These are phyloP conservation scores for Philhelius pedissequus DNA, from an alignment of 2,888 invertebrate genomes.

Conservation along the genomic window DNA sequence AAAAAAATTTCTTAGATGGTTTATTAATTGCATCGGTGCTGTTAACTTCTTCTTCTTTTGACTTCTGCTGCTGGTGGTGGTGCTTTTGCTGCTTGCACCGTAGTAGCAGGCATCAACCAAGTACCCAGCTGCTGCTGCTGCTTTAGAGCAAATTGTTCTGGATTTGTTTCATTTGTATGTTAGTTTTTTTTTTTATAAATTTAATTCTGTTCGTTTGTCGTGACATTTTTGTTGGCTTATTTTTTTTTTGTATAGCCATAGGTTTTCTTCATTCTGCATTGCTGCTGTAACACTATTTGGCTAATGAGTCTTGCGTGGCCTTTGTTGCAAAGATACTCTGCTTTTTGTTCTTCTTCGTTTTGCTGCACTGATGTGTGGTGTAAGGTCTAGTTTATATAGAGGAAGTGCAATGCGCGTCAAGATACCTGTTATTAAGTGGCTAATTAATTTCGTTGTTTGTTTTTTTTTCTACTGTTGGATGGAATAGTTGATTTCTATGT, in stretches of 20 bases:
- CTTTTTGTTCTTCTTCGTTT: not conserved
- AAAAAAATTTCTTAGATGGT: constrained; percentile 47
- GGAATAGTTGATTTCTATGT: not conserved
- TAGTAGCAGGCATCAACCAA: not conserved
- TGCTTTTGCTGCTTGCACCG: not conserved
- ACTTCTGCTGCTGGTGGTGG: not conserved
- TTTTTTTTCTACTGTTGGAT: not conserved
- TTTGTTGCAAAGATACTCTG: not conserved
- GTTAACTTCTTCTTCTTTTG: not conserved
- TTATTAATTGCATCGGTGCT: constrained; percentile 57
- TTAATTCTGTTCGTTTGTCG: constrained; percentile 31
- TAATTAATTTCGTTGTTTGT: constrained; percentile 63
- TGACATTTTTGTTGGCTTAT: constrained; percentile 48
- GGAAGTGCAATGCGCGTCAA: constrained; percentile 66
- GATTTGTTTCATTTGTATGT: constrained; percentile 32
- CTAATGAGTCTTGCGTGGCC: constrained; percentile 14
- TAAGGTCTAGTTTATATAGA: not conserved
- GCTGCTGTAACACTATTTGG: not conserved
- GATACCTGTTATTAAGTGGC: constrained; percentile 67
- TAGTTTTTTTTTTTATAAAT: not conserved
- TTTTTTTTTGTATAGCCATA: not conserved
- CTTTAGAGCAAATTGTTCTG: constrained; percentile 46
- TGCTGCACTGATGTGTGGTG: not conserved
- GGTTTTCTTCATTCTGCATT: not conserved
- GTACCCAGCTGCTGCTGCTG: not conserved